Percentiles rank a stretch among this genome's conserved stretches.
phyloP scores from a whole-genome alignment of 2,113 vertebrate species.

The Arvicanthis niloticus region DNA sequence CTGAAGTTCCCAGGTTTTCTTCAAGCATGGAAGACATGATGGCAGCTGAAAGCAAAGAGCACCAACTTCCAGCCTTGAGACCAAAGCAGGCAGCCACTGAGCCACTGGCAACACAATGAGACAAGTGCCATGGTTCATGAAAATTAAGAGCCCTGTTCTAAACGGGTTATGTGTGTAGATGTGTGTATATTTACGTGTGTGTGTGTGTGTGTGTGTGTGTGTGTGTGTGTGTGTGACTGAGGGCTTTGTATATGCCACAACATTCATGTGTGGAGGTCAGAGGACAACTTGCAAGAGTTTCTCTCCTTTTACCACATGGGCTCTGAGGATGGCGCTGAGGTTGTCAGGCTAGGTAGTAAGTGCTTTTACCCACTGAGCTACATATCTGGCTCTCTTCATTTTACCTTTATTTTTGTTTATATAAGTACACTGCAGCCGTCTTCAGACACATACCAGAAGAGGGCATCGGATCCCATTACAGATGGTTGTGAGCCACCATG shows the following conservation, averaged over 20 bases:
- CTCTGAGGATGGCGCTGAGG: not conserved
- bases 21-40: not conserved
- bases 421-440: too few species aligned
- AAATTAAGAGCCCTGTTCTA: not conserved
- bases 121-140: not conserved
- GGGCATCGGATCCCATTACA: too few species aligned
- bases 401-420: not conserved
- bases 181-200: not conserved
- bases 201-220: not conserved
- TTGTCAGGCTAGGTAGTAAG: not conserved
- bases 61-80: constrained; percentile 19
- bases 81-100: not conserved
- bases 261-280: too few species aligned
- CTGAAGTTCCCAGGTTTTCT: too few species aligned
- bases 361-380: not conserved
- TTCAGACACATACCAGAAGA: too few species aligned
- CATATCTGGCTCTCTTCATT: not conserved
- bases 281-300: not conserved
- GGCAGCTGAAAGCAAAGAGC: not conserved
- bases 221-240: too few species aligned
- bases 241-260: too few species aligned
- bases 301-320: not conserved
- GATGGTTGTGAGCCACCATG: too few species aligned
- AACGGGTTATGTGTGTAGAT: not conserved
- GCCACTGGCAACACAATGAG: not conserved